phyloP scores from a whole-genome alignment of 2,113 vertebrate species.

The Scopus umbretta region DNA sequence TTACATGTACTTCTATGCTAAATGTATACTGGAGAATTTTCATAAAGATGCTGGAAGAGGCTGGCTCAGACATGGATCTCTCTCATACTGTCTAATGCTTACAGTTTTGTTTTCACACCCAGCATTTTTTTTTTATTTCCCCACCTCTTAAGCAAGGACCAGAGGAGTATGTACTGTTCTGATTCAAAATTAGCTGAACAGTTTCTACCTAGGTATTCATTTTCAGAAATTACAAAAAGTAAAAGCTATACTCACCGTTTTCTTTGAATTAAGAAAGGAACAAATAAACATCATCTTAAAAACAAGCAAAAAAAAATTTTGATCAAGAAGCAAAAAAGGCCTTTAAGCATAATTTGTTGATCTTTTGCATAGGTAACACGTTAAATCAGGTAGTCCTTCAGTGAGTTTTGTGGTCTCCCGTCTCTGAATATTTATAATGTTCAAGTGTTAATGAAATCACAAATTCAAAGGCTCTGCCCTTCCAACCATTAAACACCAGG shows the following conservation, averaged over 20 bases:
- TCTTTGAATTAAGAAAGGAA: neutral
- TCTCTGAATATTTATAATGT: neutral
- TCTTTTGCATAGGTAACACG: neutral
- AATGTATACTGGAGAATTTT: neutral
- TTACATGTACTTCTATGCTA: neutral
- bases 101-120: neutral
- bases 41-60: neutral
- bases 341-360: neutral
- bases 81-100: accelerated
- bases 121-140: neutral
- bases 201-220: neutral
- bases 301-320: neutral
- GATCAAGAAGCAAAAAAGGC: neutral
- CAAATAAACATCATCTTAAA: neutral
- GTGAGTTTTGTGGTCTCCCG: neutral
- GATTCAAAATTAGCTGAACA: neutral
- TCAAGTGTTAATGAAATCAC: neutral
- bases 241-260: neutral
- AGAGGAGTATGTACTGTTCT: neutral
- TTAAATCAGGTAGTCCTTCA: neutral
- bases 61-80: neutral
- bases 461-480: neutral
- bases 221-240: neutral
- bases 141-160: neutral
- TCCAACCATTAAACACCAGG: neutral